Conservation (phyloP, 2,113 vertebrate species). For the Gallinago jamesoni region DNA sequence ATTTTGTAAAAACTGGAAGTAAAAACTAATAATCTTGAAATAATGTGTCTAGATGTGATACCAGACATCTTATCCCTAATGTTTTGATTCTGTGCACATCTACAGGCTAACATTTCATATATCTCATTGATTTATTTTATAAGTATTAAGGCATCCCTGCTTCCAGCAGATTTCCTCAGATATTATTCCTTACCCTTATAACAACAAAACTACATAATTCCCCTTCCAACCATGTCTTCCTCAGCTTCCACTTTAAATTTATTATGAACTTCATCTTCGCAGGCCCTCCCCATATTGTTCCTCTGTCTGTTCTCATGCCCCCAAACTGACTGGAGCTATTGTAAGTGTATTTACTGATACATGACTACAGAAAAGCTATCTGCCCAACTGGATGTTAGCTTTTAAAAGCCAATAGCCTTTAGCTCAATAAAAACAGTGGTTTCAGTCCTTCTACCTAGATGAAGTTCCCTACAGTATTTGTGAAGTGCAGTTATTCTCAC, state of each 20-base stretch:
- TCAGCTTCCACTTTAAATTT: background rate
- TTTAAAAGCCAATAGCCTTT: background rate
- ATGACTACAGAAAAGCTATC: background rate
- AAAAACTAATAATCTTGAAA: background rate
- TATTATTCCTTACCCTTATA: background rate
- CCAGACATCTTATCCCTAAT: background rate
- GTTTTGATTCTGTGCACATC: background rate
- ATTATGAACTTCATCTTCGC: background rate
- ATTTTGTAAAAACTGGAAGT: background rate
- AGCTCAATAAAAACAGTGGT: background rate
- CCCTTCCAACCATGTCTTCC: background rate
- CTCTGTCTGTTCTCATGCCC: background rate
- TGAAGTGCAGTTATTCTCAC: background rate
- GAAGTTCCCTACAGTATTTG: background rate
- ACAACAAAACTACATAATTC: background rate
- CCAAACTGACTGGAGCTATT: background rate
- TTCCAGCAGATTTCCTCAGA: background rate
- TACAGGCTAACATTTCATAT: background rate
- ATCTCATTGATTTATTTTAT: background rate
- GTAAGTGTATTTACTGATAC: rapidly evolving
- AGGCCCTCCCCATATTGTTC: background rate
- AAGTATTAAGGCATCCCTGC: background rate
- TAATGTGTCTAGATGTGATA: background rate
- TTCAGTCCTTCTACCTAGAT: background rate
- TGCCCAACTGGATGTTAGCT: background rate